These are phyloP conservation scores for Okamejei kenojei DNA, from an alignment of 2,797 vertebrate genomes.

Conservation along the genomic window DNA sequence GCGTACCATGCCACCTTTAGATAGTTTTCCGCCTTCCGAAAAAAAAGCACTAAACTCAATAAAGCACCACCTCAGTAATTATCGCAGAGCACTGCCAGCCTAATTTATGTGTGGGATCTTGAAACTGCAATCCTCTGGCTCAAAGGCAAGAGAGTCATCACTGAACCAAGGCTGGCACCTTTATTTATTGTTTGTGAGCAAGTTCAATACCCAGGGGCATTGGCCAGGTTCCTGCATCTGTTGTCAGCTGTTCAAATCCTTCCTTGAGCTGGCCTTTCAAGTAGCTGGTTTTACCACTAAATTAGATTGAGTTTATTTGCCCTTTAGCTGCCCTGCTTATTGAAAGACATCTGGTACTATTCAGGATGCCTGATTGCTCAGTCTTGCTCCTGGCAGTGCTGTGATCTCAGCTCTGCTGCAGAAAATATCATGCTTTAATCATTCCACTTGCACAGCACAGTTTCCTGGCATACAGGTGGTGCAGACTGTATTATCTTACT, in stretches of 20 bases:
- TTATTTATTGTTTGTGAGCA: slow-evolving; percentile 18
- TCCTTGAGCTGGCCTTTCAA: not conserved
- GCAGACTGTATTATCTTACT: not conserved
- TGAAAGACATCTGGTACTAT: not conserved
- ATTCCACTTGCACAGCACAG: not conserved
- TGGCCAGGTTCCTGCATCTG: slow-evolving; percentile 25
- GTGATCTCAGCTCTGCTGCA: not conserved
- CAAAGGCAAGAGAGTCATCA: not conserved
- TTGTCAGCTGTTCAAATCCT: not conserved
- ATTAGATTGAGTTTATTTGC: slow-evolving; percentile 20
- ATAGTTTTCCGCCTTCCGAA: not conserved
- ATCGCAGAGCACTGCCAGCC: not conserved
- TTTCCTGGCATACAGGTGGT: not conserved
- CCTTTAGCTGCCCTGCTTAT: slow-evolving; percentile 16
- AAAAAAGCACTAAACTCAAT: not conserved
- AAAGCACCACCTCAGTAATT: not conserved
- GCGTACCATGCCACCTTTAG: no score
- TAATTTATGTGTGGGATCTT: not conserved
- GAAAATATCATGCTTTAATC: not conserved
- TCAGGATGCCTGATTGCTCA: not conserved
- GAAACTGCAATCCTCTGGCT: not conserved
- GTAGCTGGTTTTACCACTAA: not conserved
- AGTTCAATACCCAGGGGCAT: not conserved
- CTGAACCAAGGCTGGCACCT: not conserved
- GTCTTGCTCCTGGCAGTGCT: not conserved